A percentile compares a stretch with the other conserved stretches of the same genome.
These are phyloP conservation scores for Bombylius major DNA, from an alignment of 2,888 invertebrate genomes.

Conservation along the genomic window DNA sequence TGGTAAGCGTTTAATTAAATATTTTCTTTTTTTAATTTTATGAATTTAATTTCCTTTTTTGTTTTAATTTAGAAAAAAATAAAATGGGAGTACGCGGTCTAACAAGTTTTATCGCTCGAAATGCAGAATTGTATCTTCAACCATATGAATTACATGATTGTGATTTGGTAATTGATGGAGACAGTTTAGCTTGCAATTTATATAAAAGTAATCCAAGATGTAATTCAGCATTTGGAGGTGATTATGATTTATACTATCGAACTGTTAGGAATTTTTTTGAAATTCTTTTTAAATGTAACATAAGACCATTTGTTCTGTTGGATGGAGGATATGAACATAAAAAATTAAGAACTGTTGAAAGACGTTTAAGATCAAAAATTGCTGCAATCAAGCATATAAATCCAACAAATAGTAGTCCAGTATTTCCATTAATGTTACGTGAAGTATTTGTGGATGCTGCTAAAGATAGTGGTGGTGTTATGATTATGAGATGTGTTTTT, in stretches of 20 bases:
- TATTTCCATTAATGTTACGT: constrained; percentile 64
- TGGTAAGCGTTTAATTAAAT: too few relatives aligned
- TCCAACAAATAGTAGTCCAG: constrained; percentile 42
- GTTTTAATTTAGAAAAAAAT: neutral
- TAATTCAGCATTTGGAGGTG: constrained; percentile 69
- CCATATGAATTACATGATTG: constrained; percentile 51
- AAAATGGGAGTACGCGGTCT: constrained; percentile 76
- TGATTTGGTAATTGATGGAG: constrained; percentile 67
- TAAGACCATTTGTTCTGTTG: constrained; percentile 60
- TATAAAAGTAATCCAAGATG: constrained; percentile 49
- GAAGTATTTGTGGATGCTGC: constrained; percentile 64
- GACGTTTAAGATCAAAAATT: constrained; percentile 47
- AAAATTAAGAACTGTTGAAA: constrained; percentile 54
- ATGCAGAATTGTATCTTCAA: constrained; percentile 51
- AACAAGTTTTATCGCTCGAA: constrained; percentile 61
- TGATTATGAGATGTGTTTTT: constrained; percentile 61
- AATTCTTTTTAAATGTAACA: constrained; percentile 52
- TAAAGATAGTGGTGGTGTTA: constrained; percentile 47
- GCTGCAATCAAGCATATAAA: constrained; percentile 44
- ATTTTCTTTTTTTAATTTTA: neutral
- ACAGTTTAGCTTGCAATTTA: constrained; percentile 57
- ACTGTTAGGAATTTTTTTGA: constrained; percentile 55
- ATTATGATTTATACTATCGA: constrained; percentile 65
- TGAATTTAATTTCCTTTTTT: too few relatives aligned
- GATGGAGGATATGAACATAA: constrained; percentile 66